Conservation (phyloP, 1,140 invertebrate species). For the Musca domestica region DNA sequence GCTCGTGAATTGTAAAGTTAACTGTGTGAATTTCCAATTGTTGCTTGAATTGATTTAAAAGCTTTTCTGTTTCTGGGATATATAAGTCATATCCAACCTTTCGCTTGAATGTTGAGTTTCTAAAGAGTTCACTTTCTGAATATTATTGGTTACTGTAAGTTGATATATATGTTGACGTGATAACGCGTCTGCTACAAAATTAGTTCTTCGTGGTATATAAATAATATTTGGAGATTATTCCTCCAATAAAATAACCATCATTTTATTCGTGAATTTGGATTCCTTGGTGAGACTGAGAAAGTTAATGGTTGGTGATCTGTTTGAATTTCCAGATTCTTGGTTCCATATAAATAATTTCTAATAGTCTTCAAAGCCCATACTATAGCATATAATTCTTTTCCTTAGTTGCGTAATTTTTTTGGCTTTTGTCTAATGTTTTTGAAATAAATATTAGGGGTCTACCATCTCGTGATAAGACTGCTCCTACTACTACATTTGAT, state of each 20-base stretch:
- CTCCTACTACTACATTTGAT: conserved; percentile 35
- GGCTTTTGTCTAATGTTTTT: too few species aligned
- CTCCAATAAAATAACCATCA: conserved; percentile 33
- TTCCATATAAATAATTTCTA: too few species aligned
- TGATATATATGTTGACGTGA: conserved; percentile 11
- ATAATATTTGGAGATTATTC: conserved; percentile 48
- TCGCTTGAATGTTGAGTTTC: conserved; percentile 3
- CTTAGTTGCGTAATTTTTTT: conserved; percentile 42
- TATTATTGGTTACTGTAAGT: background rate
- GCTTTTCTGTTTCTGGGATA: background rate
- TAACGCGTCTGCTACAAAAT: conserved; percentile 19
- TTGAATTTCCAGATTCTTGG: too few species aligned
- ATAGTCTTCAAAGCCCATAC: conserved; percentile 52
- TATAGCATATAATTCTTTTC: conserved; percentile 49
- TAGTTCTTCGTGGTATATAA: conserved; percentile 31
- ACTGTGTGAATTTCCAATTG: conserved; percentile 2
- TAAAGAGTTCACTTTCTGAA: too few species aligned
- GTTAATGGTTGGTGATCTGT: too few species aligned
- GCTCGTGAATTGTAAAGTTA: conserved; percentile 1
- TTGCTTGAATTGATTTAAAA: conserved; percentile 12
- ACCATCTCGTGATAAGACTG: conserved; percentile 42
- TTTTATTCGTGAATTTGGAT: too few species aligned
- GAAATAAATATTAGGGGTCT: conserved; percentile 26
- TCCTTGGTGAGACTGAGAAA: too few species aligned
- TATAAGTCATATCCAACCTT: too few species aligned